Base-by-base conservation (phyloP, 1,140 invertebrate species). In the Lasioglossum baleicum region DNA sequence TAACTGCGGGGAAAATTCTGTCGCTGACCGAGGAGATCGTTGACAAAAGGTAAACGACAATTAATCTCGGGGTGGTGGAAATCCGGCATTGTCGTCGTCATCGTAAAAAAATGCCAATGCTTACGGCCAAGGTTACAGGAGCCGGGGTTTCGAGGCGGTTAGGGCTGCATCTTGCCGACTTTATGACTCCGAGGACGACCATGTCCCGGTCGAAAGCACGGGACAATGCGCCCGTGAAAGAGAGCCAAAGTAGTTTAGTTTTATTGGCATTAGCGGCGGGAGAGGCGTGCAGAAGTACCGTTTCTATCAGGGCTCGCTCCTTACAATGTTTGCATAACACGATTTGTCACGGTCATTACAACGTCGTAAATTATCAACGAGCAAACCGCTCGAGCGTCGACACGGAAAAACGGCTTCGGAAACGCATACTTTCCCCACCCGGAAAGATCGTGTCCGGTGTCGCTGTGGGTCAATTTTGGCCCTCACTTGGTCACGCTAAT, bases 311-410 rank as follows among this genome's bases (percentile, higher is more conserved):
- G 88, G 26, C 87, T 82, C 72, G 72, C 80, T 85, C 74, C 87
- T 89, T 83, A 90, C 91, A 90, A 89, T 92, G 91, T 92, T 90
- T 90, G 87, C 89, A 90, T 90, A 90, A 90, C 89, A 88, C 86
- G 88, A 92, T 92, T 92, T 91, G 91, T 92, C 89, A 91, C 88
- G 87, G 90, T 81, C 77, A 89, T 92, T 90, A 89, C 87, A 79
- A 85, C 70, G 83, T 85, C 88, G 82, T 92, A 92, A 92, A 92
- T 91, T 91, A 91, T 87, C 75, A 20, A 40, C 73, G 44, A 26
- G 40, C 65, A 31, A 56, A 56, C 70, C 13, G 0, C 10, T 17
- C 31, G 48, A 35, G 11, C 0, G 20, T 20, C 0, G 0, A 40
- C 13, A 10, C 17, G 5, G 80, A 61, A 82, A 65, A 82, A 63